Percentiles rank a stretch among this genome's conserved stretches.
These are phyloP conservation scores for Borostomias antarcticus DNA, from an alignment of 2,797 vertebrate genomes.

Conservation along the genomic window DNA sequence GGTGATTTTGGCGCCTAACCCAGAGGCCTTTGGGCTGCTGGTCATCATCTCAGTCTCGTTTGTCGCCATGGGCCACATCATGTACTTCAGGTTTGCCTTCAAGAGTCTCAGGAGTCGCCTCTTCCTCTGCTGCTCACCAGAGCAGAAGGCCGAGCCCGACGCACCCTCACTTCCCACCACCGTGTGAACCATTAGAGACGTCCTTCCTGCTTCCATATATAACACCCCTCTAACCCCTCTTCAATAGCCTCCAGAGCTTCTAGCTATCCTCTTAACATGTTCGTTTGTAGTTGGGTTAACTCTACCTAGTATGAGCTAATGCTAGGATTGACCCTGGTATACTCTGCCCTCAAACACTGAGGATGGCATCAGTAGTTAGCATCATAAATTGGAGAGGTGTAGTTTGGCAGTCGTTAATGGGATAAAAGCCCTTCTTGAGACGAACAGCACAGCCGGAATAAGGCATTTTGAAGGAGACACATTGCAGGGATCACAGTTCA, in stretches of 20 bases:
- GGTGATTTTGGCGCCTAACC: slow-evolving; percentile 97
- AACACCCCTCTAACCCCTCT: slow-evolving; percentile 24
- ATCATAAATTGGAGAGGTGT: slow-evolving; percentile 28
- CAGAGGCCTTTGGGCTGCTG: slow-evolving; percentile 93
- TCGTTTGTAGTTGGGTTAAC: slow-evolving; percentile 49
- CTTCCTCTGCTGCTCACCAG: slow-evolving; percentile 85
- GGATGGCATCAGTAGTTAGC: slow-evolving; percentile 43
- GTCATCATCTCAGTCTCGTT: slow-evolving; percentile 97
- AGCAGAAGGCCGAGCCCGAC: slow-evolving; percentile 75
- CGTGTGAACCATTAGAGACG: slow-evolving; percentile 69
- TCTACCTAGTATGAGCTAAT: slow-evolving; percentile 35
- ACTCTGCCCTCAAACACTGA: slow-evolving; percentile 28
- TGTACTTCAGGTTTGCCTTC: slow-evolving; percentile 96
- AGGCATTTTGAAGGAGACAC: slow-evolving; percentile 21
- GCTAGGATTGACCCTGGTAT: slow-evolving; percentile 20
- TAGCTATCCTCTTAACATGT: slow-evolving; percentile 49
- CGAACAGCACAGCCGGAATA: not conserved
- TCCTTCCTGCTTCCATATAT: slow-evolving; percentile 53
- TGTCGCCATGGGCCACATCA: slow-evolving; percentile 93
- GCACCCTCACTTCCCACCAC: slow-evolving; percentile 70
- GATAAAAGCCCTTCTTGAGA: slow-evolving; percentile 18
- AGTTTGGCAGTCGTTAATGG: slow-evolving; percentile 25
- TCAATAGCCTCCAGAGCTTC: slow-evolving; percentile 34
- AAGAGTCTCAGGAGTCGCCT: slow-evolving; percentile 86
- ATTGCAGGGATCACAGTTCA: slow-evolving; percentile 23